Percentiles rank a stretch among this genome's conserved stretches.
These are phyloP conservation scores for Gallinago media DNA, from an alignment of 2,113 vertebrate genomes.

Conservation along the genomic window DNA sequence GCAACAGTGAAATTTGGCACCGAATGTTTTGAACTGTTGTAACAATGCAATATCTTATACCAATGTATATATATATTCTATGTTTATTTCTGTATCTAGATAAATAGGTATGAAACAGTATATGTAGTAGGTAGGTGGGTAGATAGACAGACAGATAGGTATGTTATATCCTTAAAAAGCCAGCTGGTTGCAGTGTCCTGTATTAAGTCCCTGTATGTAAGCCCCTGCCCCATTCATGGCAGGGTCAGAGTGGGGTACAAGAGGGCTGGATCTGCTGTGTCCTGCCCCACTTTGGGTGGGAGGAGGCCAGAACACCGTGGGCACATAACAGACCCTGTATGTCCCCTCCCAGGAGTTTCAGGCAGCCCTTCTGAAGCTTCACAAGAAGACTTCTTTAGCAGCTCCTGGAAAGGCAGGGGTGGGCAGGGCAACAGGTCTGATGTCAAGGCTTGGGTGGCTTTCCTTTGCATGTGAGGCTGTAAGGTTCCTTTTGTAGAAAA, in stretches of 20 bases:
- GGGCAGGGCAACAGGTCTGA: background rate
- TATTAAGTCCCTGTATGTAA: background rate
- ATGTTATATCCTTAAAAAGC: background rate
- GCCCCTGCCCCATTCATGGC: background rate
- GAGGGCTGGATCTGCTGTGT: background rate
- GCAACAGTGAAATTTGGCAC: background rate
- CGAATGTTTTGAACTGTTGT: background rate
- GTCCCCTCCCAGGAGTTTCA: background rate
- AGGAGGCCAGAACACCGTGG: background rate
- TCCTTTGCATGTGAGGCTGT: background rate
- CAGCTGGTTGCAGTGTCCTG: background rate
- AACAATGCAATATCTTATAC: background rate
- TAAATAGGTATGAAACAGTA: background rate
- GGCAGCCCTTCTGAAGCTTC: background rate
- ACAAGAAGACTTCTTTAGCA: background rate
- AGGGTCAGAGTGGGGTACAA: background rate
- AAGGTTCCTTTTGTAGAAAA: background rate
- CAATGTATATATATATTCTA: background rate
- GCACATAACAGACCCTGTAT: background rate
- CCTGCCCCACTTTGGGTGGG: background rate
- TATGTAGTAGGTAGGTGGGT: rapidly evolving
- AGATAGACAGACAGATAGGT: background rate
- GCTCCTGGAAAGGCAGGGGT: background rate
- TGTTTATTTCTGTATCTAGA: background rate
- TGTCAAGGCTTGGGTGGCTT: background rate